Base-by-base conservation (phyloP, 2,888 invertebrate genomes). In the Macropis europaea region DNA sequence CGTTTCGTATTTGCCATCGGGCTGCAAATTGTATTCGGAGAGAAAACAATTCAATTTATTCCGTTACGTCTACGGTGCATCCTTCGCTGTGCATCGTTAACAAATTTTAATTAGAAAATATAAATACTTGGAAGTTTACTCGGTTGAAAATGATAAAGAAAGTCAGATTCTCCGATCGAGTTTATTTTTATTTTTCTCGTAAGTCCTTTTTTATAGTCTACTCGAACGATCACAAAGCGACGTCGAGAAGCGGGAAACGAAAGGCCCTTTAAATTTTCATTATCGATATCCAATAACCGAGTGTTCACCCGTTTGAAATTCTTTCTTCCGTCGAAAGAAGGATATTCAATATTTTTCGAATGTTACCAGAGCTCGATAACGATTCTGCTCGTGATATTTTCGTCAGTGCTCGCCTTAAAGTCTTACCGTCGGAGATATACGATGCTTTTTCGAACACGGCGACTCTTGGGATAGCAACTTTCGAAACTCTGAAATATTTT, bases 281-380 rank as follows among this genome's bases (percentile, higher is more conserved):
- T 78, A 66, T 73, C 56, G 77, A 70, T 74, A 77, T 74, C 45
- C 66, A 56, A 74, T 77, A 70, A 47, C 60, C 19, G 60, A 60
- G 47, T 45, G 30, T 60, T 36, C 30, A 13, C 17, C 17, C 36
- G 40, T 42, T 60, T 40, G 22, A 30, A 60, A 42, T 36, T 70
- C 40, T 59, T 59, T 45, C 68, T n/a, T 34, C 9, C 9, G n/a
- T 19, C 17, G 30, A 2, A 7, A 24, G 32, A 66, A 59, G 36
- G 36, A 48, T 66, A n/a, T 42, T 22, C 24, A 42, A 52, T 32
- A 3, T 30, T 40, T 17, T 17, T 40, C 40, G n/a, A n/a, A n/a
- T n/a, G n/a, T n/a, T n/a, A n/a, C n/a, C n/a, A n/a, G n/a, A n/a
- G n/a, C n/a, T n/a, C n/a, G n/a, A n/a, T n/a, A n/a, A n/a, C n/a